phyloP scores from a whole-genome alignment of 2,888 invertebrate genomes.

The Sminthurides aquaticus region DNA sequence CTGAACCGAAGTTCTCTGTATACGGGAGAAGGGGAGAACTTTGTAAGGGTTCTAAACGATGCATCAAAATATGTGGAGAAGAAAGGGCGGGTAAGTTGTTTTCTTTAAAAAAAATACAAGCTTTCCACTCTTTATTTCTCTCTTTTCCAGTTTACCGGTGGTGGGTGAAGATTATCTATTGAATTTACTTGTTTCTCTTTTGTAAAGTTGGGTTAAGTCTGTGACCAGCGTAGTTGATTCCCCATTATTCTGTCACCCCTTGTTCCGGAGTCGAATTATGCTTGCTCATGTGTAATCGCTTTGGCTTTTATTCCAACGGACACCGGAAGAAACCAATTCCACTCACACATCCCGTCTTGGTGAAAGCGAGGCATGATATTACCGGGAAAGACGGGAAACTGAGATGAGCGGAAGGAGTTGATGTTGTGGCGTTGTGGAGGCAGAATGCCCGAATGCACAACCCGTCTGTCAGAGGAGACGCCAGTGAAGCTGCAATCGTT shows the following conservation, averaged over 20 bases:
- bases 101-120: neutral
- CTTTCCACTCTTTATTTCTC: neutral
- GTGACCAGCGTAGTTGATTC: no score
- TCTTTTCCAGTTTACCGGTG: no score
- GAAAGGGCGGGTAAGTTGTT: neutral
- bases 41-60: slow-evolving; percentile 33
- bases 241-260: neutral
- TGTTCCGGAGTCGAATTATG: neutral
- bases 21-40: slow-evolving; percentile 38
- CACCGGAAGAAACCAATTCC: neutral
- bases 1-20: slow-evolving; percentile 26
- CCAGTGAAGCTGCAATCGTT: no score
- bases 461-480: no score
- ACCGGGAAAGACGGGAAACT: neutral
- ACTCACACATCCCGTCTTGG: neutral
- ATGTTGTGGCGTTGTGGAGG: neutral
- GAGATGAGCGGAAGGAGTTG: neutral
- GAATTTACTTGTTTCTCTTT: no score
- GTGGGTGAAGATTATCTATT: neutral
- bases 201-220: no score
- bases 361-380: neutral
- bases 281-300: neutral
- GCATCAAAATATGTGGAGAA: slow-evolving; percentile 27
- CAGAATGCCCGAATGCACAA: neutral
- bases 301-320: neutral